Evolutionary conservation across 2,797 vertebrate species (phyloP), one percentile per base, ranked within the genome.

Genomic region (Arremon aurantiirostris): DNA sequence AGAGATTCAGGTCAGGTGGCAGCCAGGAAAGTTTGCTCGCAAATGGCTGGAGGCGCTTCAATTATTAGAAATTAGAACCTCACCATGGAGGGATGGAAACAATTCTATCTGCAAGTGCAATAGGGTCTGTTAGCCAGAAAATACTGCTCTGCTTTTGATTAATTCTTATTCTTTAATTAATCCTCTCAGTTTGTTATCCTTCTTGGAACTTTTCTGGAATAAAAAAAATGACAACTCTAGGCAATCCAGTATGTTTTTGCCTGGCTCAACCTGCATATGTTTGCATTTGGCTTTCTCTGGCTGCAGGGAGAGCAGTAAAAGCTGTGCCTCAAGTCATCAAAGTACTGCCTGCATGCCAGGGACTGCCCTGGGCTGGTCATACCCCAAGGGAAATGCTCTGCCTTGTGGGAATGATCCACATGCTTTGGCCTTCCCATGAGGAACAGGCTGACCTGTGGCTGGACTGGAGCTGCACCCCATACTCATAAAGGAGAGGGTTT

Each of bases 281-380:
- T 47, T 66, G 50, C 9, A 26, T 68, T 81, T 81, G 61, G 12
- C n/a, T 65, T 90, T 80, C 47, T 9, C 8, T 81, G 64, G 35
- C 37, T 55, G 49, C 47, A 55, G 22, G 53, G 30, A 80, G 49
- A 53, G 68, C 34, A 27, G 50, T 34, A 69, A 61, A 49, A 89
- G 46, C 37, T 0, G 0, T 77, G 32, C 32, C 50, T 20, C 0
- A 6, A 55, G 41, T 23, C 12, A 3, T 28, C 0, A 2, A 8
- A 47, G 21, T 2, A 3, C 41, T 69, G 55, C 34, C 55, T 53
- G 39, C 11, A 8, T 34, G 35, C 27, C 49, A n/a, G 27, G 27
- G 59, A n/a, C 56, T 57, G 56, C 49, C 46, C 6, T 2, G n/a
- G 60, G 35, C 39, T 24, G 50, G 53, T 37, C 10, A 5, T 53